Base-by-base conservation (phyloP, 2,888 invertebrate species). In the Branchellion lobata region DNA sequence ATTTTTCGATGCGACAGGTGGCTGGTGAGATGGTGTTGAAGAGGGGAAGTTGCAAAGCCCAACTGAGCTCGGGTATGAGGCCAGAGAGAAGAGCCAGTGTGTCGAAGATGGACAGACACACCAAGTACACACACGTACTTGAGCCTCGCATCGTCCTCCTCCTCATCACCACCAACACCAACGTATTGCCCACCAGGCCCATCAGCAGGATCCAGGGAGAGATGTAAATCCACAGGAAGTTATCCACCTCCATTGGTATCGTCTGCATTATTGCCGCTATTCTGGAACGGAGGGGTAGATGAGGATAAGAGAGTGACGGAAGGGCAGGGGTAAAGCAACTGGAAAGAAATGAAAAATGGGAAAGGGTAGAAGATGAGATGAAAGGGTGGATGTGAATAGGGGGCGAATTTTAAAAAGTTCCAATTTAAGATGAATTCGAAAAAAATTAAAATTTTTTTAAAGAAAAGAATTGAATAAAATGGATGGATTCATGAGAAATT, bases 1-100 rank as follows among this genome's bases (percentile, higher is more conserved):
- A 85, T n/a, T 83, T 84, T 81, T 86, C 85, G 0, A 85, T 36
- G 78, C 85, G 85, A 77, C 86, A 86, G 3, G 80, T 77, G 47
- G 71, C 31, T 14, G 81, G 79, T 47, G 79, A 73, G 33, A 83
- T 57, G 40, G 80, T 71, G 53, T 76, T 80, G 79, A 83, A 79
- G n/a, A 34, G 29, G 29, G 73, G 33, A n/a, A 81, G 1, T 2
- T 65, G 34, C n/a, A 27, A 34, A 1, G 78, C 71, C n/a, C 24
- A 24, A 65, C 27, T 77, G 33, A 47, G 34, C 33, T 84, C 84
- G 3, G 83, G 83, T 3, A 84, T 65, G 76, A 84, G 81, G 29
- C 83, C 83, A 1, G 82, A 78, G 18, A 83, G 24, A 24, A 84
- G 80, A 14, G 82, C 83, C 29, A 80, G 36, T 72, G 81, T 79